Conservation (phyloP, 2,113 vertebrate species). For the zebrafish (Danio rerio) region DNA sequence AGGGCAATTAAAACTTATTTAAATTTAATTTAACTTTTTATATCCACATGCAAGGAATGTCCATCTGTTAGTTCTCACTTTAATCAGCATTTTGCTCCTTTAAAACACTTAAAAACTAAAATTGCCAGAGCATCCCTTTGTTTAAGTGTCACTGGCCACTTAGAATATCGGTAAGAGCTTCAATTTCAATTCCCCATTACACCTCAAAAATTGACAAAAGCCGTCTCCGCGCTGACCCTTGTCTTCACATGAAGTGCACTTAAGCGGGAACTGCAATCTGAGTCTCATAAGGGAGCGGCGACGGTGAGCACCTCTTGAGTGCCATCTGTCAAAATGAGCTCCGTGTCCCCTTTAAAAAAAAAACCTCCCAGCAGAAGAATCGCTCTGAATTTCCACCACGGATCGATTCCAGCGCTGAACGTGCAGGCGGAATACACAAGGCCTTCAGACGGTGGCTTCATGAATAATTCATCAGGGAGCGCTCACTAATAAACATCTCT, state of each 20-base stretch:
- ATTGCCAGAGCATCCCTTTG: not conserved
- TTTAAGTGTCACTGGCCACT: not conserved
- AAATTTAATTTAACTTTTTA: too few species aligned
- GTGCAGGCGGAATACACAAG: constrained; percentile 52
- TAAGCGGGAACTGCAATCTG: constrained; percentile 23
- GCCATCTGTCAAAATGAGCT: constrained; percentile 42
- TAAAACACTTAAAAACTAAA: not conserved
- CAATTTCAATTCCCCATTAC: not conserved
- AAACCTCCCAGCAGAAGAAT: not conserved
- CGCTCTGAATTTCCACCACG: constrained; percentile 26
- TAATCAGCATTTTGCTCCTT: too few species aligned
- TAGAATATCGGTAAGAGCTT: constrained; percentile 12
- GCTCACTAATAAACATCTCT: constrained; percentile 73
- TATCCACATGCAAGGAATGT: too few species aligned
- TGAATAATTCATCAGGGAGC: constrained; percentile 70
- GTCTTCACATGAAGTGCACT: constrained; percentile 18
- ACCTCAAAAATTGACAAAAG: constrained; percentile 17
- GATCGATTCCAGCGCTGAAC: constrained; percentile 50
- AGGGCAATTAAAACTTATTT: too few species aligned
- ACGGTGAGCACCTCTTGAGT: constrained; percentile 19
- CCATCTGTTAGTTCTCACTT: too few species aligned
- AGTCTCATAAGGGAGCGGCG: not conserved
- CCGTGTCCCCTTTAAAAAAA: not conserved
- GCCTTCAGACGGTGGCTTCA: constrained; percentile 54
- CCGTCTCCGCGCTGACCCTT: not conserved